These are phyloP conservation scores for Lethenteron reissneri DNA, from an alignment of 2,113 vertebrate genomes.

Conservation along the genomic window DNA sequence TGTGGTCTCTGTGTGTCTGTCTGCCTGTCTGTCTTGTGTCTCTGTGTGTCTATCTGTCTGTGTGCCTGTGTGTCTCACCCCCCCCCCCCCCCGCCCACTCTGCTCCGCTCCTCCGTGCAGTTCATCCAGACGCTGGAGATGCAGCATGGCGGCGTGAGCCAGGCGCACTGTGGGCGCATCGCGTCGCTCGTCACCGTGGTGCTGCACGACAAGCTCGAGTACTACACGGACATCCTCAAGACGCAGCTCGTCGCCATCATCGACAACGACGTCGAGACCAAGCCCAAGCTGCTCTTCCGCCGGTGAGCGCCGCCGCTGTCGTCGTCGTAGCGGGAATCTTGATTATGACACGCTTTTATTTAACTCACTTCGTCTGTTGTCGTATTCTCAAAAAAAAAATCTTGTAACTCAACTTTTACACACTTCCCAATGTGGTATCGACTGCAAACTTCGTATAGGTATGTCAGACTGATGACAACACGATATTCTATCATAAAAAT, in stretches of 20 bases:
- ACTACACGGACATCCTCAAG: slow-evolving; percentile 88
- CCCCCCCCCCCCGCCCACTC: too few species aligned
- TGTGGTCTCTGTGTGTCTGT: too few species aligned
- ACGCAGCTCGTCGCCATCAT: slow-evolving; percentile 77
- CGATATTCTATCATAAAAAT: too few species aligned
- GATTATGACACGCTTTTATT: too few species aligned
- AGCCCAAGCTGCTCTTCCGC: slow-evolving; percentile 87
- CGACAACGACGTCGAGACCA: slow-evolving; percentile 79
- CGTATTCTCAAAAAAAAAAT: too few species aligned
- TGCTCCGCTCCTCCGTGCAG: slow-evolving; percentile 19
- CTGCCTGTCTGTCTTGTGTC: too few species aligned
- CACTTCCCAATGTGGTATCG: too few species aligned
- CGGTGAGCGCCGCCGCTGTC: slow-evolving; percentile 28
- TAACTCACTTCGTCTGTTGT: not conserved
- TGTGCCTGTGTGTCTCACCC: too few species aligned
- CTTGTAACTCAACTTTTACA: too few species aligned
- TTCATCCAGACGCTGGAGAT: slow-evolving; percentile 81
- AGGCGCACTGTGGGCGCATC: slow-evolving; percentile 59
- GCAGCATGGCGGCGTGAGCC: slow-evolving; percentile 62
- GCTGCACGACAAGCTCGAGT: slow-evolving; percentile 81
- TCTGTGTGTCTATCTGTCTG: too few species aligned
- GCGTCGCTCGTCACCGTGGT: slow-evolving; percentile 83
- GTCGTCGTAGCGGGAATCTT: not conserved
- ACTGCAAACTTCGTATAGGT: too few species aligned
- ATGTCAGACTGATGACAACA: too few species aligned